Evolutionary conservation across 2,113 vertebrate genomes (phyloP), one percentile per base, ranked within the genome.

Genomic region (Heloderma charlesbogerti): DNA sequence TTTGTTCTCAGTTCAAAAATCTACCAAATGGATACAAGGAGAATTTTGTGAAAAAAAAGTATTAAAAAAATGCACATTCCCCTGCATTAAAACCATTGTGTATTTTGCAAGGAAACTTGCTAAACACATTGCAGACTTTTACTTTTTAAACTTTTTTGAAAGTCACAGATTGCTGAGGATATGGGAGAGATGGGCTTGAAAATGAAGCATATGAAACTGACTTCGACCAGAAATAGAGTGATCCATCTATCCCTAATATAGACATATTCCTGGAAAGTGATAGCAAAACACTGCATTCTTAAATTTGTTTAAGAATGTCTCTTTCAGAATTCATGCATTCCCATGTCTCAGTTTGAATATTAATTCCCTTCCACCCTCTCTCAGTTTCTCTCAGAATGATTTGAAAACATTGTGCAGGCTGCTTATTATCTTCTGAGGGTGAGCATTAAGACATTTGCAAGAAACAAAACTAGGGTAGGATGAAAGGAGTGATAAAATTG

Each of bases 401-500:
- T 63, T 89, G 92, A 86, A 94, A 94, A 90, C 0, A 1, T 37
- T 86, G 34, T 0, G 0, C 13, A 43, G 25, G 22, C 34, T 90
- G 48, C 29, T 37, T 83, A 16, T 71, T 89, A 67, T 92, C 85
- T 88, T 91, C 88, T 85, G 43, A 94, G 90, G 63, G 91, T 84
- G 31, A 90, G 2, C 48, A 91, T 77, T 93, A 91, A 90, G 87
- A 87, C 51, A 87, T 66, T 81, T 91, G 40, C 77, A 74, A 71
- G 92, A 74, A 93, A 29, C n/a, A 94, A 94, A 94, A 95, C 92
- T 71, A 91, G n/a, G 91, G 3, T 67, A 60, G 45, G 60, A 88
- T 91, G 82, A 94, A 94, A 93, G 31, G 16, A 12, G 12, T 89
- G 83, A 92, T 89, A 94, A 93, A 92, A 93, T 88, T 91, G 94